Conservation (phyloP, 2,888 invertebrate genomes). For the Leuctra nigra region DNA sequence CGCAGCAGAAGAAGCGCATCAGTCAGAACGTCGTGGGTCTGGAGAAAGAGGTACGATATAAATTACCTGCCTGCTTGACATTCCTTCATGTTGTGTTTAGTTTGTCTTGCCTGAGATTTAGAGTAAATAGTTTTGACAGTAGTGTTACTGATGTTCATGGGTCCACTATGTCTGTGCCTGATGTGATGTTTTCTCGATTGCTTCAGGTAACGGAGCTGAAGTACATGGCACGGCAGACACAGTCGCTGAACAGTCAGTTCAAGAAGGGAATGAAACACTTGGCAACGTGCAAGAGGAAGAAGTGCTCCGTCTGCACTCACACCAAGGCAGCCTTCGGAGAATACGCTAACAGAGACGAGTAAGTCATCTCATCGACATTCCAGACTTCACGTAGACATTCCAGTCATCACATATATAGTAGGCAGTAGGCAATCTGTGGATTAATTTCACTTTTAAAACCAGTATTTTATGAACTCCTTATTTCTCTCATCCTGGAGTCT, state of each 20-base stretch:
- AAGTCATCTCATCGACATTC: slow-evolving; percentile 33
- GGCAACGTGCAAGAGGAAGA: slow-evolving; percentile 46
- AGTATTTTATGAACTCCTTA: too few relatives aligned
- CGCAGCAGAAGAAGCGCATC: slow-evolving; percentile 40
- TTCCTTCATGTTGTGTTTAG: too few relatives aligned
- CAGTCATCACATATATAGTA: too few relatives aligned
- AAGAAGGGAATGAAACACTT: slow-evolving; percentile 49
- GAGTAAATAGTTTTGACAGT: too few relatives aligned
- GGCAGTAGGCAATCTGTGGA: too few relatives aligned
- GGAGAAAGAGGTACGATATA: slow-evolving; percentile 41
- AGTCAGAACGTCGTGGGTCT: slow-evolving; percentile 42
- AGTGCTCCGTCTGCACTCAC: slow-evolving; percentile 54
- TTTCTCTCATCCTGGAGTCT: too few relatives aligned
- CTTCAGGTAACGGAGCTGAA: slow-evolving; percentile 41
- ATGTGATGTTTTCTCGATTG: neutral
- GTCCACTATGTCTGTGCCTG: too few relatives aligned
- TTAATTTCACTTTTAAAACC: too few relatives aligned
- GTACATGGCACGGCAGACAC: slow-evolving; percentile 45
- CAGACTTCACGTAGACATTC: too few relatives aligned
- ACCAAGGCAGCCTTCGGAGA: slow-evolving; percentile 51
- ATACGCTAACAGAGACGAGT: slow-evolving; percentile 44
- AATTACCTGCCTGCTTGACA: too few relatives aligned
- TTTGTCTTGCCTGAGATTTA: too few relatives aligned
- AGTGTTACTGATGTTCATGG: too few relatives aligned
- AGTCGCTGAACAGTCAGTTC: slow-evolving; percentile 45